Evolutionary conservation across 2,888 invertebrate species (phyloP).

Genomic region (Dendrolimus houi): DNA sequence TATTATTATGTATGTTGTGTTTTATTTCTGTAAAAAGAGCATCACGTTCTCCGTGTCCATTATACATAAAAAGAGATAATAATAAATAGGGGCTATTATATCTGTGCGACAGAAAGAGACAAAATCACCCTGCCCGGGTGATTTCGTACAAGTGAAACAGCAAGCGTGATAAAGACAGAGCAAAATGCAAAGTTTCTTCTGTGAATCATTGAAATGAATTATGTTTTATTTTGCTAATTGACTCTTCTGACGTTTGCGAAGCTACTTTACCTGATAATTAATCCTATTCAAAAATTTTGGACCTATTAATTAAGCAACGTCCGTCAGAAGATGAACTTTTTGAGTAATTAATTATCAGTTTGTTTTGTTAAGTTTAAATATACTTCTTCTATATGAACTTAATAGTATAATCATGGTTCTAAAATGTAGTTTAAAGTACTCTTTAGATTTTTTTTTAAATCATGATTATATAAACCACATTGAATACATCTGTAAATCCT

Average conservation of each 20-base stretch:
- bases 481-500: too few relatives aligned
- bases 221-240: conserved; percentile 56
- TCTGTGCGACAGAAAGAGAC: conserved; percentile 35
- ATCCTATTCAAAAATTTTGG: conserved; percentile 26
- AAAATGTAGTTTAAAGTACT: too few relatives aligned
- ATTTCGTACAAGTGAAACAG: neutral
- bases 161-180: conserved; percentile 18
- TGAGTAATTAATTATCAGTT: too few relatives aligned
- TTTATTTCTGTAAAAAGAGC: conserved; percentile 21
- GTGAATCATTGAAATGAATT: conserved; percentile 57
- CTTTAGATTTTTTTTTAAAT: too few relatives aligned
- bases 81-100: conserved; percentile 46
- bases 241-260: conserved; percentile 19
- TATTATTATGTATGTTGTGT: neutral
- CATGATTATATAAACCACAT: too few relatives aligned
- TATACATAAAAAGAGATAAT: conserved; percentile 49
- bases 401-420: too few relatives aligned
- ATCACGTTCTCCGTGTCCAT: conserved; percentile 17
- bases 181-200: conserved; percentile 44
- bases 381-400: too few relatives aligned
- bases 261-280: conserved; percentile 30
- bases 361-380: too few relatives aligned
- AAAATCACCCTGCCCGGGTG: conserved; percentile 12
- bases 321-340: conserved; percentile 5
- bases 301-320: conserved; percentile 27